Evolutionary conservation across 2,797 vertebrate genomes (phyloP).

Genomic region (Gobio occitaniae): DNA sequence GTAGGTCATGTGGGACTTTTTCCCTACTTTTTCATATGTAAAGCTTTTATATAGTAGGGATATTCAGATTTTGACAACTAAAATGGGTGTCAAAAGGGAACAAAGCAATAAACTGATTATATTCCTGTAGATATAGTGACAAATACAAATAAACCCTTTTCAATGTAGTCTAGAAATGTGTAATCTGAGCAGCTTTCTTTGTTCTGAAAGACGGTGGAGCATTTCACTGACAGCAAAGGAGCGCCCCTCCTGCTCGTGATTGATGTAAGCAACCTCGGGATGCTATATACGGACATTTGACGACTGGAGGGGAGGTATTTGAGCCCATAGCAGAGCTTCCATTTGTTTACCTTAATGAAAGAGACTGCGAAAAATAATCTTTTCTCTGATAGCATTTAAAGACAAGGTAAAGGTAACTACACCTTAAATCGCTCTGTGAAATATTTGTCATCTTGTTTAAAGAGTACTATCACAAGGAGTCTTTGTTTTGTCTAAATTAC

Average conservation of each 20-base stretch:
- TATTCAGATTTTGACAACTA: too few relatives aligned
- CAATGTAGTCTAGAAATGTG: background rate
- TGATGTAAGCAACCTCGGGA: background rate
- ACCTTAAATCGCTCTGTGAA: slow-evolving; percentile 1
- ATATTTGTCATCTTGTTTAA: slow-evolving; percentile 29
- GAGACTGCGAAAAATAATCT: background rate
- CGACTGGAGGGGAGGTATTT: background rate
- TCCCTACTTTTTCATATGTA: background rate
- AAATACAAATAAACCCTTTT: background rate
- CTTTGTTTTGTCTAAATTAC: slow-evolving; percentile 41
- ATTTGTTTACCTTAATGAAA: background rate
- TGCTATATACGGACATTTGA: background rate
- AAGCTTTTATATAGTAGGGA: background rate
- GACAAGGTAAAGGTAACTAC: background rate
- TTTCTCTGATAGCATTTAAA: background rate
- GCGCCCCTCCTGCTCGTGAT: background rate
- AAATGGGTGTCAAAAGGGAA: background rate
- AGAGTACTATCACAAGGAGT: slow-evolving; percentile 29
- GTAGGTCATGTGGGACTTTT: background rate
- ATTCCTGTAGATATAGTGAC: background rate
- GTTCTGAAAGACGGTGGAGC: background rate
- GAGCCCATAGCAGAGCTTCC: background rate
- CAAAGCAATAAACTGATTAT: background rate
- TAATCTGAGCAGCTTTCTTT: background rate
- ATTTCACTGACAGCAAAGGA: slow-evolving; percentile 7